Base-by-base conservation (phyloP, 2,888 invertebrate genomes). In the Gandaritis pyraliata region DNA sequence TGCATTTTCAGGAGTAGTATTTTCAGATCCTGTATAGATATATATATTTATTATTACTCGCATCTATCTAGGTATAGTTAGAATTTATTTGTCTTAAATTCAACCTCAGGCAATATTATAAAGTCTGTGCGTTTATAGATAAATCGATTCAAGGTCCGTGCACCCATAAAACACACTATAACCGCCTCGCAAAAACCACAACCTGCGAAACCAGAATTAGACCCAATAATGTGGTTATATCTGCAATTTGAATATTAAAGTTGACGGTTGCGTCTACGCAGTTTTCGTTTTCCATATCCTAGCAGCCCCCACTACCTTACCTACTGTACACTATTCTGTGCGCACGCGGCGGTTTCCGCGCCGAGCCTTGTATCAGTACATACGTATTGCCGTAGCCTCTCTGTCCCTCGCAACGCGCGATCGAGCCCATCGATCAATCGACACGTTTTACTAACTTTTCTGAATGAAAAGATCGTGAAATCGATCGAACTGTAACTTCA, bases 391-490 rank as follows among this genome's bases (percentile, higher is more conserved):
- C 76, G 80, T 79, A 81, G 78, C 78, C 73, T 81, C 77, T 83
- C 83, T 78, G 81, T 86, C 83, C 76, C 78, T 72, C 80, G 78
- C 82, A 76, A 84, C 76, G 80, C 81, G 81, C 82, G 83, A 82
- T 82, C 82, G 72, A 82, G 80, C 74, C 80, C 76, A 81, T 82
- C 76, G 80, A 80, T 78, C 54, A 51, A 33, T 18, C 80, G 76
- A 83, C 77, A 80, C 75, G 81, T 83, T 88, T 82, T 74, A 77
- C 82, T 75, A 70, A 78, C 85, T 90, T 90, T 90, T 88, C 88
- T 89, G 76, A 87, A 88, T 89, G 90, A 90, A 90, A 90, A 90
- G 87, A 83, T 66, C 66, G 77, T 74, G 76, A 76, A 72, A 84
- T 80, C 80, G 77, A 64, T 53, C 52, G 49, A 59, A 70, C 68